phyloP scores from a whole-genome alignment of 2,113 vertebrate species.

The Phodopus roborovskii region DNA sequence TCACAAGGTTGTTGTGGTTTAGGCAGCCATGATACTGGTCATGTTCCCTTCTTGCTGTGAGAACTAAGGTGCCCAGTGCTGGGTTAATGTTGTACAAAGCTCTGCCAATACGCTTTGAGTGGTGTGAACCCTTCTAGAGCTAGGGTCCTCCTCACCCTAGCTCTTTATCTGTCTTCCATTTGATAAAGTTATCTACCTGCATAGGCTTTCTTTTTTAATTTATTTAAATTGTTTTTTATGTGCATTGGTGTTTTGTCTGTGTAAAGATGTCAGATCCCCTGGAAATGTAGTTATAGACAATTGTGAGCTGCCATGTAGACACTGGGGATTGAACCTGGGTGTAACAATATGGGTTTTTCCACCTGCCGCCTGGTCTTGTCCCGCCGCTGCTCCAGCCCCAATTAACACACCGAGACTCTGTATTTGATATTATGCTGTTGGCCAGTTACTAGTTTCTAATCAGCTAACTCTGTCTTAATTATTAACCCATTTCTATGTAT shows the following conservation, averaged over 20 bases:
- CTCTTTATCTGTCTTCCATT: background rate
- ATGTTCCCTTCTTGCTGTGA: constrained; percentile 22
- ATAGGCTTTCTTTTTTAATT: background rate
- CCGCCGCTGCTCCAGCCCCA: no score
- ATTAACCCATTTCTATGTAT: no score
- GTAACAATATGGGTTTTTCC: no score
- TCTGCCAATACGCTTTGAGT: background rate
- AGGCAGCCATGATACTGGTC: background rate
- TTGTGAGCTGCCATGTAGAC: background rate
- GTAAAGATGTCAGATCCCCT: background rate
- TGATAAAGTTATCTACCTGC: background rate
- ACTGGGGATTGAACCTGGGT: background rate
- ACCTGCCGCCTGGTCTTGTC: no score
- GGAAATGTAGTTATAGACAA: background rate
- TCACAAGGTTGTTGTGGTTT: background rate
- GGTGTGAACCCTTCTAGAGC: background rate
- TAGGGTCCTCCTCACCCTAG: background rate
- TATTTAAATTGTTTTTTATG: background rate
- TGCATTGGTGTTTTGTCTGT: background rate
- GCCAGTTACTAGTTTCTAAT: no score
- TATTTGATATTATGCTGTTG: no score
- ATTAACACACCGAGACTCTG: no score
- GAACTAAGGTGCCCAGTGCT: no score
- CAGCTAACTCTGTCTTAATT: no score
- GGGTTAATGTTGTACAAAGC: background rate